phyloP scores from a whole-genome alignment of 2,113 vertebrate genomes.

The Beaufortia kweichowensis region DNA sequence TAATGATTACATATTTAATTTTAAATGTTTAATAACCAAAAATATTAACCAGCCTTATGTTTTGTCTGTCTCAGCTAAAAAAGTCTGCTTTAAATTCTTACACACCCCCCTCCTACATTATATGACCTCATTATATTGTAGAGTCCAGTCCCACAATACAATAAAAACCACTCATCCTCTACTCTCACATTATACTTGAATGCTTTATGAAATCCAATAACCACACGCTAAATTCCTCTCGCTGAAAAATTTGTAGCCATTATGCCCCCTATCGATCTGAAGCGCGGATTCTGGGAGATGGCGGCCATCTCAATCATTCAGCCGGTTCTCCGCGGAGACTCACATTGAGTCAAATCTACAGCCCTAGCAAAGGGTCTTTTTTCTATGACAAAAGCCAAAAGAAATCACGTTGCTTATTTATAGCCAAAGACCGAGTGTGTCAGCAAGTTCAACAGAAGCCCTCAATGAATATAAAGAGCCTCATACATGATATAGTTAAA shows the following conservation, averaged over 20 bases:
- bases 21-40: background rate
- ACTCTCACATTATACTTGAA: slow-evolving; percentile 65
- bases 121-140: slow-evolving; percentile 58
- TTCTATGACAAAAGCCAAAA: slow-evolving; percentile 25
- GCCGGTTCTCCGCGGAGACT: slow-evolving; percentile 44
- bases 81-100: slow-evolving; percentile 23
- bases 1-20: background rate
- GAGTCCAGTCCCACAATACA: slow-evolving; percentile 64
- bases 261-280: slow-evolving; percentile 70
- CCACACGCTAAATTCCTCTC: slow-evolving; percentile 69
- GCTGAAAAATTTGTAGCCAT: slow-evolving; percentile 69
- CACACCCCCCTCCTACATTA: slow-evolving; percentile 44
- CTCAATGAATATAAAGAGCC: slow-evolving; percentile 39
- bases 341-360: slow-evolving; percentile 35
- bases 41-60: too few relatives aligned
- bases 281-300: slow-evolving; percentile 51
- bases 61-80: background rate
- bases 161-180: slow-evolving; percentile 59
- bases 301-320: slow-evolving; percentile 55
- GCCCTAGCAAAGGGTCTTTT: slow-evolving; percentile 38
- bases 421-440: slow-evolving; percentile 28
- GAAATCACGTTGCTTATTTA: slow-evolving; percentile 25
- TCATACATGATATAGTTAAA: slow-evolving; percentile 39
- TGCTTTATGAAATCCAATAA: slow-evolving; percentile 77
- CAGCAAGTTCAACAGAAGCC: slow-evolving; percentile 30